A percentile compares a stretch with the other conserved stretches of the same genome.
Conservation (phyloP, 2,888 invertebrate species). For the Sisyra terminalis region DNA sequence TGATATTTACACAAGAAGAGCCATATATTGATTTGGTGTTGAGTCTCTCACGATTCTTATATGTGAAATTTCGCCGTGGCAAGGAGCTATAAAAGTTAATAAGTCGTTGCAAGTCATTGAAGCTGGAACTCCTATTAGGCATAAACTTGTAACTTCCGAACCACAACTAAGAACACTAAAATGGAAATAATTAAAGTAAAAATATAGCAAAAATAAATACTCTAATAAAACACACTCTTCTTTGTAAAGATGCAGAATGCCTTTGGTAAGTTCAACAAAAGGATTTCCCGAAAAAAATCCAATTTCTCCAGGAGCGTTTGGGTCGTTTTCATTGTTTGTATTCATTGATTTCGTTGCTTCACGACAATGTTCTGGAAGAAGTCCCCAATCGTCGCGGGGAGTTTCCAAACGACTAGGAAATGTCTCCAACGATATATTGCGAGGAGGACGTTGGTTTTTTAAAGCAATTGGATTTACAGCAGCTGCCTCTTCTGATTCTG, state of each 20-base stretch:
- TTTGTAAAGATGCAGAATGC: conserved; percentile 91
- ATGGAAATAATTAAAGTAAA: conserved; percentile 6
- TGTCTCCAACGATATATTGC: conserved; percentile 64
- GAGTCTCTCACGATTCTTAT: conserved; percentile 85
- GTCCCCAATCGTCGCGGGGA: conserved; percentile 31
- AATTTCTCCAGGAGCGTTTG: conserved; percentile 29
- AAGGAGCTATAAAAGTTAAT: conserved; percentile 85
- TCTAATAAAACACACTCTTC: conserved; percentile 62
- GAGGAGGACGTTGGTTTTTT: conserved; percentile 40
- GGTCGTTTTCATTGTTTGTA: conserved; percentile 18
- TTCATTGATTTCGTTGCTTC: conserved; percentile 17
- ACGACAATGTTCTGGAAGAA: conserved; percentile 44
- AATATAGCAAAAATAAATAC: neutral
- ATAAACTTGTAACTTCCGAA: conserved; percentile 65
- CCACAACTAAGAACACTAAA: conserved; percentile 23
- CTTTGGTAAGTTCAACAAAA: conserved; percentile 89
- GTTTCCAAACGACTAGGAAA: conserved; percentile 48
- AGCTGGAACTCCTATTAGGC: conserved; percentile 78
- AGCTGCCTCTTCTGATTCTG: conserved; percentile 23
- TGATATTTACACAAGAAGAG: conserved; percentile 61
- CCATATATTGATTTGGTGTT: conserved; percentile 95
- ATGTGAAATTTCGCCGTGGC: conserved; percentile 75
- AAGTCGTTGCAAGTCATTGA: conserved; percentile 86
- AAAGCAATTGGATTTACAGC: conserved; percentile 16
- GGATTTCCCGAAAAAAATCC: conserved; percentile 93